These are phyloP conservation scores for Thalpophila matura DNA, from an alignment of 2,888 invertebrate genomes.

Conservation along the genomic window DNA sequence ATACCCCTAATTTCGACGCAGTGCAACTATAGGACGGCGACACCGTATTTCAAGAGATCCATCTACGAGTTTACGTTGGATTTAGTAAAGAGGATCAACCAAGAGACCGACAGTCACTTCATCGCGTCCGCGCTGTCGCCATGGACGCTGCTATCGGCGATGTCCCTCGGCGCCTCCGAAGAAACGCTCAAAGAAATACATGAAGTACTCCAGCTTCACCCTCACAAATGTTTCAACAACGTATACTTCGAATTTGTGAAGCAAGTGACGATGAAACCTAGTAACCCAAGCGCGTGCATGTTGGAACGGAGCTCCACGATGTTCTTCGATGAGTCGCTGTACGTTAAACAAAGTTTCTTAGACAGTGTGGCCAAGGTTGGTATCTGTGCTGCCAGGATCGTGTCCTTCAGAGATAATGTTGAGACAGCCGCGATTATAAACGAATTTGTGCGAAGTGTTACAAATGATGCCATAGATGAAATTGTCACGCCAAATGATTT, in stretches of 20 bases:
- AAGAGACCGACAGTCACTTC: constrained; percentile 82
- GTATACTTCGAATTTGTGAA: constrained; percentile 75
- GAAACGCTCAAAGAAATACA: constrained; percentile 74
- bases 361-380: constrained; percentile 63
- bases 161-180: constrained; percentile 78
- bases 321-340: constrained; percentile 72
- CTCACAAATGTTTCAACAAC: constrained; percentile 78
- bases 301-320: constrained; percentile 77
- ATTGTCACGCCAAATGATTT: constrained; percentile 77
- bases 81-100: constrained; percentile 68
- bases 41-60: constrained; percentile 66
- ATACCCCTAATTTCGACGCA: constrained; percentile 64
- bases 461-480: constrained; percentile 79
- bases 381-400: constrained; percentile 68
- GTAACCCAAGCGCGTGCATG: constrained; percentile 61
- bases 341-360: constrained; percentile 68
- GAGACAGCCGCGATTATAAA: constrained; percentile 75
- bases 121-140: constrained; percentile 78
- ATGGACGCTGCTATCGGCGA: constrained; percentile 78
- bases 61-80: constrained; percentile 75
- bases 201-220: constrained; percentile 72
- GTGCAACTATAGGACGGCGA: constrained; percentile 67
- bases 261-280: constrained; percentile 56
- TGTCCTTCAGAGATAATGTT: constrained; percentile 70
- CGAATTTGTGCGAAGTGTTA: constrained; percentile 73